phyloP scores from a whole-genome alignment of 2,888 invertebrate species.

The Alitta virens region DNA sequence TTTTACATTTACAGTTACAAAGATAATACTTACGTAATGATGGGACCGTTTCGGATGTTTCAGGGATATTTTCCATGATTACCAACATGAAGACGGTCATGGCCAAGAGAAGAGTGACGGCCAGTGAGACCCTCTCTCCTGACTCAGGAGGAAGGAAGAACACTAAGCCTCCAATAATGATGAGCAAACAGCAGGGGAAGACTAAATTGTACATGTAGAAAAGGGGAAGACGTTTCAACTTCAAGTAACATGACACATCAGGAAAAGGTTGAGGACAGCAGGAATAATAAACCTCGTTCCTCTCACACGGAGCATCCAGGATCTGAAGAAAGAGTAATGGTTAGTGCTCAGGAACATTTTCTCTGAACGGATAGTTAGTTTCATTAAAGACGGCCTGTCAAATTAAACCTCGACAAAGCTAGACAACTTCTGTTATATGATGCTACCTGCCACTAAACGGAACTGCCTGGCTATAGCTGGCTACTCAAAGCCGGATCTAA shows the following conservation, averaged over 20 bases:
- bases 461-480: too few species aligned
- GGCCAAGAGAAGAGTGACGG: neutral
- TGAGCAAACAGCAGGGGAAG: neutral
- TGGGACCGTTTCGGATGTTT: neutral
- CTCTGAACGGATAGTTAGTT: too few species aligned
- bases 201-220: neutral
- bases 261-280: neutral
- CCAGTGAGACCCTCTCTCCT: neutral
- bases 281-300: neutral
- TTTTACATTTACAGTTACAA: too few species aligned
- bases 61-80: neutral
- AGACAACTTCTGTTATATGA: too few species aligned
- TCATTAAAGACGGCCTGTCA: too few species aligned
- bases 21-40: neutral
- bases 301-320: neutral
- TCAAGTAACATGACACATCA: neutral
- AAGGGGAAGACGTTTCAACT: neutral
- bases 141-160: neutral
- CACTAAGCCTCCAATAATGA: neutral
- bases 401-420: too few species aligned
- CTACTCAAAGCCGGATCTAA: too few species aligned
- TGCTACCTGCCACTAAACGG: too few species aligned
- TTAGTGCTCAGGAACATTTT: too few species aligned
- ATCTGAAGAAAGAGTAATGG: too few species aligned
- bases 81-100: constrained; percentile 2